Evolutionary conservation across 2,113 vertebrate species (phyloP).

Genomic region (Rhinichthys klamathensis): DNA sequence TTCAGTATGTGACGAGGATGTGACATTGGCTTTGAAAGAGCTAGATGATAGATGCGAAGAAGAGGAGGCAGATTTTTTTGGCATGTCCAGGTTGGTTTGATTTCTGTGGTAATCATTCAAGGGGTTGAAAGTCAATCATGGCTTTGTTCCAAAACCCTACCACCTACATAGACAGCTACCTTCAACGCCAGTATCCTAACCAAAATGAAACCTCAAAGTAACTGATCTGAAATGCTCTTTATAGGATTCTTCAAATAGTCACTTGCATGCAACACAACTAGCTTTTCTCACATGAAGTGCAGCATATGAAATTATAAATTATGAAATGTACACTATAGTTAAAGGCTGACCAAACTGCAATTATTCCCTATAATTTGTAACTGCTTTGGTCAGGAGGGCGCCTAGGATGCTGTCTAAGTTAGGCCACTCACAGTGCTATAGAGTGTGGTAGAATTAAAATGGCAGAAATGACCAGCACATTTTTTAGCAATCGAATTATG

Average conservation of each 20-base stretch:
- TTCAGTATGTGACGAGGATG: constrained; percentile 93
- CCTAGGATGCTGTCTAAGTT: background rate
- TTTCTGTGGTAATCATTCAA: background rate
- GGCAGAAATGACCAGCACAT: background rate
- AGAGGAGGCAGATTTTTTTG: constrained; percentile 92
- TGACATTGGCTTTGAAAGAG: constrained; percentile 93
- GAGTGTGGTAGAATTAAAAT: background rate
- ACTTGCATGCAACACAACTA: background rate
- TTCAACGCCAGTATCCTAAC: constrained; percentile 1
- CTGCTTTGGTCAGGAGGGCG: background rate
- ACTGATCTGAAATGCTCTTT: background rate
- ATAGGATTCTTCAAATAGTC: no score
- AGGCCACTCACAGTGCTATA: background rate
- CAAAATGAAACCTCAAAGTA: background rate
- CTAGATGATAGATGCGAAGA: constrained; percentile 96
- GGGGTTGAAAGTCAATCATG: background rate
- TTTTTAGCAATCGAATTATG: background rate
- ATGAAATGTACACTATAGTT: background rate
- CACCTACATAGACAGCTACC: background rate
- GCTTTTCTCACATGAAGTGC: background rate
- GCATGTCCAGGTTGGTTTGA: constrained; percentile 85
- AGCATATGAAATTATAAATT: background rate
- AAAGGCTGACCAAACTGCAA: background rate
- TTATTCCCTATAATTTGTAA: background rate
- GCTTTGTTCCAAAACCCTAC: background rate